These are phyloP conservation scores for Ondatra zibethicus DNA, from an alignment of 2,113 vertebrate species.

Conservation along the genomic window DNA sequence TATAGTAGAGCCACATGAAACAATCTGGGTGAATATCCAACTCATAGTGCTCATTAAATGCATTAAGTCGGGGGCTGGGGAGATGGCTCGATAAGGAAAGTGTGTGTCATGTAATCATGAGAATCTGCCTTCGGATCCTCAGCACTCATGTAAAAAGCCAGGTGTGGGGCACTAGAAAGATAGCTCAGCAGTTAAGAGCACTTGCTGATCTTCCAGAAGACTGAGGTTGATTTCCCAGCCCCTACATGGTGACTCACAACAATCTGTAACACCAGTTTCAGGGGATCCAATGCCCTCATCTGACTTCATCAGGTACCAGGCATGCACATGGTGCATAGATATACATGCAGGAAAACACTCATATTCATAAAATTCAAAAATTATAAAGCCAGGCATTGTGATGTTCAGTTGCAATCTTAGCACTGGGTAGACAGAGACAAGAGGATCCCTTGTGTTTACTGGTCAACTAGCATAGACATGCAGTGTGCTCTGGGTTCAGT, in stretches of 20 bases:
- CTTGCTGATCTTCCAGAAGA: not conserved
- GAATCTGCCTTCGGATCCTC: not conserved
- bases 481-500: not conserved
- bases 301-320: not conserved
- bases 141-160: not conserved
- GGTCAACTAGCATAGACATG: not conserved
- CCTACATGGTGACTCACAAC: not conserved
- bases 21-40: not conserved
- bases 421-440: not conserved
- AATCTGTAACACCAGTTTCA: not conserved
- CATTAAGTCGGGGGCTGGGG: not conserved
- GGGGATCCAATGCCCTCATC: not conserved
- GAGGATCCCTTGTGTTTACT: not conserved
- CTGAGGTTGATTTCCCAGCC: not conserved
- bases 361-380: not conserved
- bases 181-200: not conserved
- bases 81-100: not conserved
- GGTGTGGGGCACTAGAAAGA: not conserved
- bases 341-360: not conserved
- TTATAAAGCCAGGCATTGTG: not conserved
- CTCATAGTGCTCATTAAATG: not conserved
- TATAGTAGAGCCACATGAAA: not conserved
- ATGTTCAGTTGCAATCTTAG: not conserved
- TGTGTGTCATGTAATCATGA: not conserved
- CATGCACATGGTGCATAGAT: not conserved